These are phyloP conservation scores for Monodelphis domestica DNA, from an alignment of 2,797 vertebrate genomes.

Conservation along the genomic window DNA sequence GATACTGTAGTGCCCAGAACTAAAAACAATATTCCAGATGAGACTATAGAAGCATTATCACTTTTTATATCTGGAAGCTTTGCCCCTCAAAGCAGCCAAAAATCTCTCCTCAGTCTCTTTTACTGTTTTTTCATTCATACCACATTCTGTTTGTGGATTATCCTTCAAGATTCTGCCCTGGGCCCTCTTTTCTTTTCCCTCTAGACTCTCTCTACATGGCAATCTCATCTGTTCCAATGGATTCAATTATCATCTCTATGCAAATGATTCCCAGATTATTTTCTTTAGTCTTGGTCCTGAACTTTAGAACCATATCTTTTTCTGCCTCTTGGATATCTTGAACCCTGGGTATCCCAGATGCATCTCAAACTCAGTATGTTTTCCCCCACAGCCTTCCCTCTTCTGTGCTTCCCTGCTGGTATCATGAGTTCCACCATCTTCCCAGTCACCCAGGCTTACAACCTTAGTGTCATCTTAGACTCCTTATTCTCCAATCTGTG, in stretches of 20 bases:
- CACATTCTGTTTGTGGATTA: neutral
- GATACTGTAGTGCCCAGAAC: neutral
- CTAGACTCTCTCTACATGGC: neutral
- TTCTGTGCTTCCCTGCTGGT: no score
- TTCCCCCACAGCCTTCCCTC: fast-evolving
- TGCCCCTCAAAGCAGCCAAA: neutral
- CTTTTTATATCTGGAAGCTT: neutral
- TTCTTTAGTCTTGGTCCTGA: neutral
- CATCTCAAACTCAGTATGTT: neutral
- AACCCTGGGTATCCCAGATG: neutral
- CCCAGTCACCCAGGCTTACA: neutral
- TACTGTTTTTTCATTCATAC: neutral
- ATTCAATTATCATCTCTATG: neutral
- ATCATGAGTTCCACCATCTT: neutral
- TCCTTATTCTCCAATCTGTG: neutral
- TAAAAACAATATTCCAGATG: no score
- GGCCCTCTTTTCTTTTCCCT: no score
- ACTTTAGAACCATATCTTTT: neutral
- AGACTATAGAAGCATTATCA: neutral
- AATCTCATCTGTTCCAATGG: neutral
- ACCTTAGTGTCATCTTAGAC: neutral
- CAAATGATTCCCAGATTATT: neutral
- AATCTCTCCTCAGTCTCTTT: neutral
- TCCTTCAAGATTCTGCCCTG: neutral
- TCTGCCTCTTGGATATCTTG: neutral